These are phyloP conservation scores for Bombus confusus DNA, from an alignment of 1,140 invertebrate species.

Conservation along the genomic window DNA sequence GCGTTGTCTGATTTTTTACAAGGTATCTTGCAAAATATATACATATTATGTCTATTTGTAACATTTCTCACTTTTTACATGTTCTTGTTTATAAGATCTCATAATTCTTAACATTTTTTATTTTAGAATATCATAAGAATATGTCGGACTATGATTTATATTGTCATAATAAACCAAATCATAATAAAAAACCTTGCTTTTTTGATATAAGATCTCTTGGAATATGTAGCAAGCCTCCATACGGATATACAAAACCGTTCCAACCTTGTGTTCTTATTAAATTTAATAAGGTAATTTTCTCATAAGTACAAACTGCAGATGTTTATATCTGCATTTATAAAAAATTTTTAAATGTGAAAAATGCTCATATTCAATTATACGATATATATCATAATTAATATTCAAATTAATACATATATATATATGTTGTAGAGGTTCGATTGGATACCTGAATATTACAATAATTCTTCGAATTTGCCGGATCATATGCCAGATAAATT, in stretches of 20 bases:
- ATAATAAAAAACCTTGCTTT: constrained; percentile 65
- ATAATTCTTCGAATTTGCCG: constrained; percentile 84
- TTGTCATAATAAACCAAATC: constrained; percentile 34
- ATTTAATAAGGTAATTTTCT: constrained; percentile 87
- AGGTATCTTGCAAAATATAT: constrained; percentile 51
- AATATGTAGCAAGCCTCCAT: constrained; percentile 77
- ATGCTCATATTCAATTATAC: neutral
- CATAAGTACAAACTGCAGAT: neutral
- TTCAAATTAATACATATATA: neutral
- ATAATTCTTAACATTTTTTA: neutral
- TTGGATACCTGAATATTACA: constrained; percentile 89
- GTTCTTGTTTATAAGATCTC: neutral
- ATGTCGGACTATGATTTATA: constrained; percentile 52
- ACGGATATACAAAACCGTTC: constrained; percentile 86
- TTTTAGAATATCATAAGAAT: constrained; percentile 66
- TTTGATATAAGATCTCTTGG: constrained; percentile 68
- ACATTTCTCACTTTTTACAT: neutral
- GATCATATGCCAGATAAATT: constrained; percentile 87
- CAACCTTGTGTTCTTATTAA: constrained; percentile 92
- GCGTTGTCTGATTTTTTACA: constrained; percentile 58
- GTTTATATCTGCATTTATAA: no score
- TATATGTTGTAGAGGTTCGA: constrained; percentile 84
- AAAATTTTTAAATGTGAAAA: neutral
- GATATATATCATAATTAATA: no score
- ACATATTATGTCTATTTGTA: neutral